A percentile compares a stretch with the other conserved stretches of the same genome.
Conservation (phyloP, 2,888 invertebrate species). For the Ormyrus thymus region DNA sequence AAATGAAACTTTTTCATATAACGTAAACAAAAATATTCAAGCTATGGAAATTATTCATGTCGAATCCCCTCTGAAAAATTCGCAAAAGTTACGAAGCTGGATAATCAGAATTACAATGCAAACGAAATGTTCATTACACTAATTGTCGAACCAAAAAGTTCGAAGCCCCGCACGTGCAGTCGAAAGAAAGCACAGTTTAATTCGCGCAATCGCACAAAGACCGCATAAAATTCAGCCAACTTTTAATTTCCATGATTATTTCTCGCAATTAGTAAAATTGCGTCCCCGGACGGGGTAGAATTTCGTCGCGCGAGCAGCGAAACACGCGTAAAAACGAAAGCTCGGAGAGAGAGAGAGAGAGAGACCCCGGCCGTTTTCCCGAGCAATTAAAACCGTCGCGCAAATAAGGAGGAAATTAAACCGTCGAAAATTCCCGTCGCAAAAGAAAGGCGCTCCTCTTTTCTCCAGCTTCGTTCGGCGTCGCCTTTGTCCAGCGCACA, state of each 20-base stretch:
- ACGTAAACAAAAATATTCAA: too few species aligned
- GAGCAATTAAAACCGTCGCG: conserved; percentile 1
- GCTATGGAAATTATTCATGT: too few species aligned
- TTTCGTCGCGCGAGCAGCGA: background rate
- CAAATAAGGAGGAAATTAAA: background rate
- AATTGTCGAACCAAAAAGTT: background rate
- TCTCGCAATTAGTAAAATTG: conserved; percentile 20
- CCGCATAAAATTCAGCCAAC: conserved; percentile 2
- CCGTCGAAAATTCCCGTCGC: background rate
- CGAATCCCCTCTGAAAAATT: too few species aligned
- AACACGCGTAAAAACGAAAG: background rate
- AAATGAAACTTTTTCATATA: too few species aligned
- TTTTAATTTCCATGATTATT: conserved; percentile 32
- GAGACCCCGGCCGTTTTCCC: background rate
- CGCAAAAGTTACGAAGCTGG: too few species aligned
- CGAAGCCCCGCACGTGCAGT: too few species aligned
- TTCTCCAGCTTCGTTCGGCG: background rate
- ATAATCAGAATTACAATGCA: too few species aligned
- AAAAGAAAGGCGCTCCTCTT: background rate
- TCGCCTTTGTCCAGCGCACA: background rate
- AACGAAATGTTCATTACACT: background rate
- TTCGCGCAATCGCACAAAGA: background rate
- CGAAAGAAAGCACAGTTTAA: background rate
- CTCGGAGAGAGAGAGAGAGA: background rate
- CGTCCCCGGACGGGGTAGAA: background rate